Evolutionary conservation across 2,888 invertebrate genomes (phyloP), one percentile per base, ranked within the genome.

Genomic region (Chaetogeoica ovagalla): DNA sequence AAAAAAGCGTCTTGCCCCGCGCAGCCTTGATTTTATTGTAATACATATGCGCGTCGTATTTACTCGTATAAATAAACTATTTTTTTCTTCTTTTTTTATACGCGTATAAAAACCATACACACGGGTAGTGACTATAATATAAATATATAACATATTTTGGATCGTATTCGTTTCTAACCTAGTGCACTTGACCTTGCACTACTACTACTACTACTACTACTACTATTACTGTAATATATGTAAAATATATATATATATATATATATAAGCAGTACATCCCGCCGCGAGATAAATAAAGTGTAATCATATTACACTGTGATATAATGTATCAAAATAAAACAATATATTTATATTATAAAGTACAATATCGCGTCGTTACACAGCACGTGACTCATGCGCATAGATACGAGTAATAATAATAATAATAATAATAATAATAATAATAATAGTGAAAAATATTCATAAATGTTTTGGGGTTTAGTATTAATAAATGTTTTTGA

Each of bases 101-200:
- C 52, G 13, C 13, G 52, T 43, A 48, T 55, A 55, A 5, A n/a
- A n/a, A n/a, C n/a, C n/a, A n/a, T 55, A 19, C 1, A 7, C 15
- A 17, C 17, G 63, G 62, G 62, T 52, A 52, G 73, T 30, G 30
- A 30, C 30, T 30, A 63, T 23, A 52, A n/a, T 55, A 65, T 37
- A 59, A 9, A 39, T 63, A 17, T 63, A 17, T 63, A 63, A 19
- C 39, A 63, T 19, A 65, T 65, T 57, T 75, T 21, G 23, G 55
- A 65, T 75, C 57, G 39, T 39, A 17, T 19, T 39, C 17, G 55
- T 65, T 75, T 65, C 57, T 75, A 75, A 75, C 74, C 65, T 65
- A 65, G 74, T 75, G 74, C 39, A 75, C 74, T 75, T 75, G 74
- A 75, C 74, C 74, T 75, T 75, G 74, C 57, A 75, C 11, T 65